Evolutionary conservation across 2,888 invertebrate genomes (phyloP), one percentile per base, ranked within the genome.

Genomic region (Rhamnusium bicolor): DNA sequence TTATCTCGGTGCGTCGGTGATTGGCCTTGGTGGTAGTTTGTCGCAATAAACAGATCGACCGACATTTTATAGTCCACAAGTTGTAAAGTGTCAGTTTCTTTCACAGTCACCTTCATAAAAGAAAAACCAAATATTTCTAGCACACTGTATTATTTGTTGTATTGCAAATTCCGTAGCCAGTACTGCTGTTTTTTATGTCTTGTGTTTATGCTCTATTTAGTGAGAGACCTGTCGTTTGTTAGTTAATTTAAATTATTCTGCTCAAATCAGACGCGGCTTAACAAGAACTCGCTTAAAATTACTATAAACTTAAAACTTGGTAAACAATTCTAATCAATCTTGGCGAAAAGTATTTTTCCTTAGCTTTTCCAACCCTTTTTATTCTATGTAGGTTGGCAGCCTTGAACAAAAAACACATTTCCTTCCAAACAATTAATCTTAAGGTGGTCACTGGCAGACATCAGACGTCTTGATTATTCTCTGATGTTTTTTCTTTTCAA

Each of bases 361-460:
- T 16, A 19, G 58, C 58, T 58, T 32, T 58, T 19, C 24, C 18
- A 51, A 53, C 63, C 69, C 62, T 66, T 62, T 61, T 27, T 49
- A 24, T 27, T 27, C 51, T 14, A 27, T 27, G 32, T 24, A 53
- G 65, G 53, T 53, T 21, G 47, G 47, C 51, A 46, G 62, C 56
- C 58, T 47, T 46, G 61, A 46, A 56, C 69, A 60, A 49, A 62
- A 69, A 61, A 69, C 51, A 61, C 61, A 68, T 56, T 69, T 75
- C 72, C 70, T 61, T 68, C 54, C 27, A 40, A 61, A 78, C 78
- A 78, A 81, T 81, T 80, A 81, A 81, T 81, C 81, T 80, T 74
- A 69, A 74, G 78, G 67, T 80, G 78, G 79, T 77, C 80, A 81
- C 79, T 77, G 76, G 72, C 81, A 81, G 79, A 75, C 77, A 68